Evolutionary conservation across 1,140 invertebrate genomes (phyloP).

Genomic region (Musca vetustissima): DNA sequence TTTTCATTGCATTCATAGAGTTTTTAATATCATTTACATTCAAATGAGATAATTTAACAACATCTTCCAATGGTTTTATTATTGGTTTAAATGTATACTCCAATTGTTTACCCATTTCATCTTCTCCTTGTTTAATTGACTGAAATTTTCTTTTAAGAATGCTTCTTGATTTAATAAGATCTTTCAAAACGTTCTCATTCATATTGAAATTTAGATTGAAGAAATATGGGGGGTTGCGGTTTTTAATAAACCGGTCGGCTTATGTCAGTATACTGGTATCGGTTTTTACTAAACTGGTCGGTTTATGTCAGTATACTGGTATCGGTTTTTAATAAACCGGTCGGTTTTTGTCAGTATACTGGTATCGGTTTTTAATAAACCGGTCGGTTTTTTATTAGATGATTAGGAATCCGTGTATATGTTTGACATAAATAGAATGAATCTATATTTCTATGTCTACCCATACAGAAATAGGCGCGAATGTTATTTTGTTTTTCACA

Average conservation of each 20-base stretch:
- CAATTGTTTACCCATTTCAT: constrained; percentile 5
- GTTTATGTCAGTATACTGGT: too few species aligned
- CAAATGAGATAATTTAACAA: constrained; percentile 23
- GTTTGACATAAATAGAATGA: constrained; percentile 53
- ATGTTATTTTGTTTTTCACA: constrained; percentile 48
- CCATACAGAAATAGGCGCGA: constrained; percentile 51
- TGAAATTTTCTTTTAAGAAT: not conserved
- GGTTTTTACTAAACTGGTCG: too few species aligned
- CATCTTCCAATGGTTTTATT: constrained; percentile 30
- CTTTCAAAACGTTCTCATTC: constrained; percentile 15
- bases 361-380: too few species aligned
- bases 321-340: too few species aligned
- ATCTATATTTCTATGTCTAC: constrained; percentile 49
- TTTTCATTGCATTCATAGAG: too few species aligned
- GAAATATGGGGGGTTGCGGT: too few species aligned
- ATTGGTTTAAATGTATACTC: constrained; percentile 33
- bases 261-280: too few species aligned
- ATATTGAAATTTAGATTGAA: too few species aligned
- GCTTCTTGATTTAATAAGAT: constrained; percentile 12
- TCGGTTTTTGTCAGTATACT: too few species aligned
- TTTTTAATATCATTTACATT: not conserved
- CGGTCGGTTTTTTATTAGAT: constrained; percentile 35
- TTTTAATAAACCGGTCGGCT: too few species aligned
- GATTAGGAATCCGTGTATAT: constrained; percentile 33
- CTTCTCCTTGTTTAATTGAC: constrained; percentile 7